Conservation (phyloP, 2,888 invertebrate species). For the Crepidodera aurea region DNA sequence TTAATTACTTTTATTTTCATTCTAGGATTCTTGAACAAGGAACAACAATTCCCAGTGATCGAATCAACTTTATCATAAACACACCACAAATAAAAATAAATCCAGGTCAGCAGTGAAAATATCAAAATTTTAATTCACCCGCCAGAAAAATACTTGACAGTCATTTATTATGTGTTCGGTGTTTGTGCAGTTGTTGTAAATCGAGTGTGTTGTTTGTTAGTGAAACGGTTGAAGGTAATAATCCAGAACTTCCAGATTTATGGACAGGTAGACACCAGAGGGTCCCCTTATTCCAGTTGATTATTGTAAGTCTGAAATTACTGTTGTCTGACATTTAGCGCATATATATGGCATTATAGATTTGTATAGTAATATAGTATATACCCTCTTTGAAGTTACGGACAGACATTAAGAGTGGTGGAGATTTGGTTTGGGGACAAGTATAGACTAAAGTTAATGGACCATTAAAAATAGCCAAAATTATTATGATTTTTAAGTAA, state of each 20-base stretch:
- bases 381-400: no score
- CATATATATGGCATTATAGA: not conserved
- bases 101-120: slow-evolving; percentile 45
- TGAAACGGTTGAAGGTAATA: slow-evolving; percentile 29
- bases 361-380: no score
- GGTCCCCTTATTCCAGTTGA: slow-evolving; percentile 8
- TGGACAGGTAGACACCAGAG: slow-evolving; percentile 26
- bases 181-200: slow-evolving; percentile 33
- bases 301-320: slow-evolving; percentile 15
- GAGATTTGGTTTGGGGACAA: no score
- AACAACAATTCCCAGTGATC: not conserved
- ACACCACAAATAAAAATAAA: slow-evolving; percentile 43
- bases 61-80: slow-evolving; percentile 6
- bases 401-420: no score
- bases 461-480: no score
- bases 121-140: slow-evolving; percentile 39
- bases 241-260: slow-evolving; percentile 38
- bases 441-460: no score
- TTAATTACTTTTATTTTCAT: no score
- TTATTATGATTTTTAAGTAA: no score
- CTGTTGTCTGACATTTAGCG: slow-evolving; percentile 1
- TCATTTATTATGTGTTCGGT: slow-evolving; percentile 36
- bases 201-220: slow-evolving; percentile 27
- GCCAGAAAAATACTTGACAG: slow-evolving; percentile 42
- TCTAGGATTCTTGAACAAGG: no score